Evolutionary conservation across 2,888 invertebrate genomes (phyloP).

Genomic region (Plutella xylostella): DNA sequence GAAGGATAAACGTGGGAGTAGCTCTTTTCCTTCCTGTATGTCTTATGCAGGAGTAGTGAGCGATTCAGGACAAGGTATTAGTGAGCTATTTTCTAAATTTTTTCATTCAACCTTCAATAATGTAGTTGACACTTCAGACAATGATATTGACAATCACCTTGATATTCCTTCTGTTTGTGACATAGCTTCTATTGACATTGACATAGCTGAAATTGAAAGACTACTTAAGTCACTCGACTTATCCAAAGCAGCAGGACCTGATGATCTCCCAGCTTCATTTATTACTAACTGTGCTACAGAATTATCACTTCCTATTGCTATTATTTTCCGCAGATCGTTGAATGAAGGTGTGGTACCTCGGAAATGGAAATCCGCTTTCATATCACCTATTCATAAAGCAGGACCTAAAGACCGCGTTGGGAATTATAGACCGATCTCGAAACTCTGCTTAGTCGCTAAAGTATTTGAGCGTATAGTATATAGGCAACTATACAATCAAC

Average conservation of each 20-base stretch:
- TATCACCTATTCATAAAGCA: conserved; percentile 11
- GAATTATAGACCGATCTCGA: conserved; percentile 18
- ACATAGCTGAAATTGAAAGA: not conserved
- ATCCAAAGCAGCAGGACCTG: not conserved
- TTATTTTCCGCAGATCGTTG: not conserved
- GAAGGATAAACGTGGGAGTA: not conserved
- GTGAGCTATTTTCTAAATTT: no score
- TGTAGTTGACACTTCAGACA: no score
- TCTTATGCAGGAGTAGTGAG: no score
- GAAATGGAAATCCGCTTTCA: conserved; percentile 9
- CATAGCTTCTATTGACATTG: no score
- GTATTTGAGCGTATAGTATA: conserved; percentile 16
- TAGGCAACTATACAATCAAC: conserved; percentile 10
- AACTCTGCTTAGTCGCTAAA: conserved; percentile 16
- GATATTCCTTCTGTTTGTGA: no score
- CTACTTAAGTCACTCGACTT: not conserved
- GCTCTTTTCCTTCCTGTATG: no score
- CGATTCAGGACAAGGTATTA: no score
- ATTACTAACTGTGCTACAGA: not conserved
- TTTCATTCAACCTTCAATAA: no score
- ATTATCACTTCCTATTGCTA: not conserved
- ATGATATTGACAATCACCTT: no score
- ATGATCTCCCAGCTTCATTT: not conserved
- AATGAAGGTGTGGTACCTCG: not conserved
- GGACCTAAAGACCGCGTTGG: conserved; percentile 7